Percentiles rank a stretch among this genome's conserved stretches.
These are phyloP conservation scores for Penaeus chinensis DNA, from an alignment of 1,140 invertebrate genomes.

Conservation along the genomic window DNA sequence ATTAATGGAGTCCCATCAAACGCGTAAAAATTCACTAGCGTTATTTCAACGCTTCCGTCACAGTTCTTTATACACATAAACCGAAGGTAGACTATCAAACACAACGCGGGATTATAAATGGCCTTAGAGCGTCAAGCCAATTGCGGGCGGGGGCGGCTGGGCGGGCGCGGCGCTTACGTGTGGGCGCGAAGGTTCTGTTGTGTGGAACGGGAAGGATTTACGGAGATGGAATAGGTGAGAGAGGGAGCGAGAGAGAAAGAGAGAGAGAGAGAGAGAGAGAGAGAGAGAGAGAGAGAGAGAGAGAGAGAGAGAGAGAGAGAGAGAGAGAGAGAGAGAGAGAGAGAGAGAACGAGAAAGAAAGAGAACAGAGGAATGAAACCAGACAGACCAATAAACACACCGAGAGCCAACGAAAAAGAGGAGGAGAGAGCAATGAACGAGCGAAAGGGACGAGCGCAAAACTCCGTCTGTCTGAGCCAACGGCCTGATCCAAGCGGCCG, in stretches of 20 bases:
- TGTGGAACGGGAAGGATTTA: not conserved
- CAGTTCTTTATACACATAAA: too few species aligned
- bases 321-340: slow-evolving; percentile 22
- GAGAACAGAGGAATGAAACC: not conserved
- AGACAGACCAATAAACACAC: not conserved
- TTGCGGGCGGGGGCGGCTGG: too few species aligned
- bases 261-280: slow-evolving; percentile 29
- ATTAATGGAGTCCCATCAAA: too few species aligned
- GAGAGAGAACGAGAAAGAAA: not conserved
- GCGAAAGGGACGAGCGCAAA: not conserved
- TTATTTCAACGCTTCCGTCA: too few species aligned
- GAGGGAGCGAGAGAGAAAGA: slow-evolving; percentile 31
- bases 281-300: not conserved
- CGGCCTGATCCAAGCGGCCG: too few species aligned
- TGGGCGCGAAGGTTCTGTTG: too few species aligned
- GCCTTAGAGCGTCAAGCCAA: too few species aligned
- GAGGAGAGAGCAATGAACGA: not conserved
- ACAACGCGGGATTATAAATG: too few species aligned
- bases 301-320: slow-evolving; percentile 26
- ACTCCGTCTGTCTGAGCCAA: too few species aligned
- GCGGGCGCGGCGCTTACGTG: too few species aligned
- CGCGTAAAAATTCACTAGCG: too few species aligned
- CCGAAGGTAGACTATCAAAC: too few species aligned
- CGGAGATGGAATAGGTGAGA: not conserved
- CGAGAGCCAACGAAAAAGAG: slow-evolving; percentile 2